Percentiles rank a stretch among this genome's conserved stretches.
These are phyloP conservation scores for Eupeodes corollae DNA, from an alignment of 1,140 invertebrate species.

Conservation along the genomic window DNA sequence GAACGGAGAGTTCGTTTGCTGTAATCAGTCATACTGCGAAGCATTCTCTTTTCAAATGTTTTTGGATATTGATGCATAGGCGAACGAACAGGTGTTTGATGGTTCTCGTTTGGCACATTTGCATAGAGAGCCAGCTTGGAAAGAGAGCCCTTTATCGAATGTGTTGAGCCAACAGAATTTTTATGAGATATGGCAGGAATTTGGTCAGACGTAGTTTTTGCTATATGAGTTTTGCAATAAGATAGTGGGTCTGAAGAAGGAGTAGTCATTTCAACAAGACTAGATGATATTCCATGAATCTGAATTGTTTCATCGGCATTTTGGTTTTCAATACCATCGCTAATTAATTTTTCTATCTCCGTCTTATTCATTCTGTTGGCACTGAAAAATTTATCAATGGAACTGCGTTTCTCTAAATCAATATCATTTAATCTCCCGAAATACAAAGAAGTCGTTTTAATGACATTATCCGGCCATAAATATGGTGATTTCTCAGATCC, in stretches of 20 bases:
- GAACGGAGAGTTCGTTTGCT: conserved; percentile 3
- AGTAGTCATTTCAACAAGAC: conserved; percentile 8
- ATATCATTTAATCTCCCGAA: background rate
- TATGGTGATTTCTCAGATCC: too few relatives aligned
- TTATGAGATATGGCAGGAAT: too few relatives aligned
- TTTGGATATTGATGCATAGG: background rate
- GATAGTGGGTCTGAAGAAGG: background rate
- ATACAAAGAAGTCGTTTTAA: background rate
- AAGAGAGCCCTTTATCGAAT: background rate
- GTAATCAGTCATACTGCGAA: background rate
- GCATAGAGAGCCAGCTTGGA: background rate
- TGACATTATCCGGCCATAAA: background rate
- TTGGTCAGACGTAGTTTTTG: background rate
- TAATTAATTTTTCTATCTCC: background rate
- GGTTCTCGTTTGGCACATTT: background rate
- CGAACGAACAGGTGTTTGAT: background rate
- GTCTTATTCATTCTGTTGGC: background rate
- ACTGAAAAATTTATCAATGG: background rate
- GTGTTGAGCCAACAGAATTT: background rate
- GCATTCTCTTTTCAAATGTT: background rate
- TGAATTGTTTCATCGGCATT: conserved; percentile 41
- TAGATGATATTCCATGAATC: conserved; percentile 48
- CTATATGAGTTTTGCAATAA: background rate
- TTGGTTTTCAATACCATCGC: background rate
- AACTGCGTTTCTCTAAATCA: background rate